phyloP scores from a whole-genome alignment of 2,888 invertebrate species.

The Cancer borealis region DNA sequence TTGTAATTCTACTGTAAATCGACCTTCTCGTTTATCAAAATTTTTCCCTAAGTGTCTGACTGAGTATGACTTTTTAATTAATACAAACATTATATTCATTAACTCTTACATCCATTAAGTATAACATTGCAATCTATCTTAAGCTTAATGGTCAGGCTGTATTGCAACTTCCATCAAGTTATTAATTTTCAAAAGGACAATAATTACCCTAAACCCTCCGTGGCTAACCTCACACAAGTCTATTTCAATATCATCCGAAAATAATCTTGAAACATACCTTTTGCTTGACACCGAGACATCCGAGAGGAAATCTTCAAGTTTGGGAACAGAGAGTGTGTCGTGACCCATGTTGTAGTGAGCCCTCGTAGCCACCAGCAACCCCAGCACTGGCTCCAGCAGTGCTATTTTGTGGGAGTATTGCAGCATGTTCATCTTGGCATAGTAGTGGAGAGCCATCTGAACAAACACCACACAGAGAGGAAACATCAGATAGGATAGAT shows the following conservation, averaged over 20 bases:
- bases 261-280: constrained; percentile 39
- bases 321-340: constrained; percentile 60
- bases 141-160: background rate
- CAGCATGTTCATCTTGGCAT: constrained; percentile 80
- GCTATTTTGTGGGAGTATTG: constrained; percentile 81
- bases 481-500: too few relatives aligned
- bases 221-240: too few relatives aligned
- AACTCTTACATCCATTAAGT: background rate
- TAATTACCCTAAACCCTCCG: too few relatives aligned
- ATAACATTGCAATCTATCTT: background rate
- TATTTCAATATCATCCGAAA: too few relatives aligned
- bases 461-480: too few relatives aligned
- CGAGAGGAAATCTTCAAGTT: constrained; percentile 64
- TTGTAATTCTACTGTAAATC: background rate
- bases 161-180: too few relatives aligned
- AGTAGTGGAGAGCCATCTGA: constrained; percentile 81
- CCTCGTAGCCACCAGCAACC: constrained; percentile 77
- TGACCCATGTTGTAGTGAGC: constrained; percentile 67
- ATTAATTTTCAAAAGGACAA: too few relatives aligned
- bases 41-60: background rate
- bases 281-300: constrained; percentile 63
- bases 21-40: background rate
- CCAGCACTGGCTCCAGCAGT: constrained; percentile 81
- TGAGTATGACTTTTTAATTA: background rate
- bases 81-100: background rate